Evolutionary conservation across 2,888 invertebrate species (phyloP).

Genomic region (Alentia gelatinosa): DNA sequence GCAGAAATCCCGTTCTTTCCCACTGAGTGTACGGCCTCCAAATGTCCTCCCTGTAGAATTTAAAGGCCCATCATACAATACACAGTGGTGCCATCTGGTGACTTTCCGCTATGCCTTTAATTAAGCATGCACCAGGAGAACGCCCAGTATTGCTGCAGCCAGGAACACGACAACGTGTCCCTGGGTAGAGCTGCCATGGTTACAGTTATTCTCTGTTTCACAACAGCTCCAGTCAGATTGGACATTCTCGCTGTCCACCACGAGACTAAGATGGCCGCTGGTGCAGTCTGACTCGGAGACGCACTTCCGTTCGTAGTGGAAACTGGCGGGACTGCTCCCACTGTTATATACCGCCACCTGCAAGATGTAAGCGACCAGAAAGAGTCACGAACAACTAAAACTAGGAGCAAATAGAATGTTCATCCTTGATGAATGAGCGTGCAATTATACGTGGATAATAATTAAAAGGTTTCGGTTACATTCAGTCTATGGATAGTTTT

Average conservation of each 20-base stretch:
- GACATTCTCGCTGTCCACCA: not conserved
- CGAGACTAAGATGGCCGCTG: not conserved
- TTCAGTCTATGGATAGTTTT: no score
- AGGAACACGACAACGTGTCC: not conserved
- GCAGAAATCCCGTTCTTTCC: not conserved
- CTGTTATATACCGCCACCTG: not conserved
- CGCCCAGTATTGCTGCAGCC: not conserved
- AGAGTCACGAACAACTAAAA: not conserved
- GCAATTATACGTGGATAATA: not conserved
- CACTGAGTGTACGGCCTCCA: not conserved
- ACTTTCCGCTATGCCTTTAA: not conserved
- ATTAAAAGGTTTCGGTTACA: not conserved
- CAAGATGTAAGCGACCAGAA: not conserved
- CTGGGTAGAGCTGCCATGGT: not conserved
- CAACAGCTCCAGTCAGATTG: not conserved
- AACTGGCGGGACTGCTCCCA: not conserved
- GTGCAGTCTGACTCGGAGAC: not conserved
- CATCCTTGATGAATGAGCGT: not conserved
- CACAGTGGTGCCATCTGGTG: not conserved
- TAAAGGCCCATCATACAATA: no score
- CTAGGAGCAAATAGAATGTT: not conserved
- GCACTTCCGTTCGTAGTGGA: not conserved
- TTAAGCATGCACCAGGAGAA: not conserved
- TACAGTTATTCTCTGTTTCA: not conserved
- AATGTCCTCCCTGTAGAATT: not conserved